Base-by-base conservation (phyloP, 2,113 vertebrate species). In the Oreocharis arfaki region DNA sequence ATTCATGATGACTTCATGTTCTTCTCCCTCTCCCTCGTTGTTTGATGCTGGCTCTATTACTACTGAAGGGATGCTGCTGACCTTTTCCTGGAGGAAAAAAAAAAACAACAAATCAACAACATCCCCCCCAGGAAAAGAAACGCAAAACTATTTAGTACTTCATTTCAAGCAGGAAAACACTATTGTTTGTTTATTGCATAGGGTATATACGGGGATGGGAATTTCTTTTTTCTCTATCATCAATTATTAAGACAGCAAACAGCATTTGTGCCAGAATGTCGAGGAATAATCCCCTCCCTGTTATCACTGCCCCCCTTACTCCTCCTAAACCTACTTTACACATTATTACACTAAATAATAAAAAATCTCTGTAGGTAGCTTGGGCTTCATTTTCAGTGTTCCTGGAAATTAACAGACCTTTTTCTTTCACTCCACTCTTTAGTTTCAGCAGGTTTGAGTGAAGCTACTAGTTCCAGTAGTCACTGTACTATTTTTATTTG, bases 41-140 rank as follows among this genome's bases (percentile, higher is more conserved):
- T 99, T 99, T 57, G 99, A 99, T 76, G 99, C 99, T 3, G 99
- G 99, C 86, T 99, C 98, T 77, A 99, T 99, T 82, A 99, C 98
- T 30, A 99, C 99, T 7, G 98, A 99, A 46, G 99, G 99, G 59
- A 99, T 99, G 9, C 97, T 96, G 95, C 96, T 94, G 98, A 98
- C 97, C 59, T 98, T 99, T 88, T 99, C 99, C 99, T 99, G 87
- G 16, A n/a, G 19, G 39, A 4, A 35, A 76, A 75, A 55, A 27
- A 2, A 0, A 24, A 27, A 9, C 26, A 44, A 2, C 2, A 53
- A 69, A 41, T 44, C 28, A 65, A 30, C 32, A 77, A 59, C 2
- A 3, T 1, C 0, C n/a, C 0, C 20, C 21, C 15, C 41, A 16
- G 3, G n/a, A 32, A 53, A 82, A 69, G 21, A 70, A 63, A 56